Conservation (phyloP, 2,888 invertebrate species). For the Tipula unca region DNA sequence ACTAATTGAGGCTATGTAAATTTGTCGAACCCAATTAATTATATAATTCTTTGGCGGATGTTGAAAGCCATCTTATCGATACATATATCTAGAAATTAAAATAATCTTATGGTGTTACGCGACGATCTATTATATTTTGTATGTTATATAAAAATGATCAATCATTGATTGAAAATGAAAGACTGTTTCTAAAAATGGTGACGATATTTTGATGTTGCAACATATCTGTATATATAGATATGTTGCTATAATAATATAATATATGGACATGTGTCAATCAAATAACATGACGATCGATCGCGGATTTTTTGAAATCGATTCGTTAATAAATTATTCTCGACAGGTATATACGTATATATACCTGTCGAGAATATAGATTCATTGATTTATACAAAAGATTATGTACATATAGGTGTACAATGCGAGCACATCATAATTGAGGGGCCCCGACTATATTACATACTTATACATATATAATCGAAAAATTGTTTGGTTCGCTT, state of each 20-base stretch:
- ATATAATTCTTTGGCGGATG: not conserved
- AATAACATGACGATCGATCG: not conserved
- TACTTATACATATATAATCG: not conserved
- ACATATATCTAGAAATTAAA: too few species aligned
- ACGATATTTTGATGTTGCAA: not conserved
- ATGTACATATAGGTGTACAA: too few species aligned
- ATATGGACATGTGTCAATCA: not conserved
- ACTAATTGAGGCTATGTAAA: not conserved
- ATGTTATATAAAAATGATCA: not conserved
- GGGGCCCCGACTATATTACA: too few species aligned
- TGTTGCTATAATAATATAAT: not conserved
- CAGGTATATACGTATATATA: not conserved
- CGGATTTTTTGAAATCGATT: not conserved
- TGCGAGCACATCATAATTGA: too few species aligned
- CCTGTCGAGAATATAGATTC: too few species aligned
- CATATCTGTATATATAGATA: not conserved
- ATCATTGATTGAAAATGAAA: not conserved
- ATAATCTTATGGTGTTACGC: too few species aligned
- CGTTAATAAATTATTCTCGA: not conserved
- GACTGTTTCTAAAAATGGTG: not conserved
- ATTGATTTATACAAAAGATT: too few species aligned
- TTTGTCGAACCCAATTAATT: not conserved
- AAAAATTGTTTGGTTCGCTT: not conserved
- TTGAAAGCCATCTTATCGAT: not conserved
- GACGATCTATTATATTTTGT: not conserved